These are phyloP conservation scores for Ianthella basta DNA, from an alignment of 37 sponge, comb jelly and placozoan genomes.

Conservation along the genomic window DNA sequence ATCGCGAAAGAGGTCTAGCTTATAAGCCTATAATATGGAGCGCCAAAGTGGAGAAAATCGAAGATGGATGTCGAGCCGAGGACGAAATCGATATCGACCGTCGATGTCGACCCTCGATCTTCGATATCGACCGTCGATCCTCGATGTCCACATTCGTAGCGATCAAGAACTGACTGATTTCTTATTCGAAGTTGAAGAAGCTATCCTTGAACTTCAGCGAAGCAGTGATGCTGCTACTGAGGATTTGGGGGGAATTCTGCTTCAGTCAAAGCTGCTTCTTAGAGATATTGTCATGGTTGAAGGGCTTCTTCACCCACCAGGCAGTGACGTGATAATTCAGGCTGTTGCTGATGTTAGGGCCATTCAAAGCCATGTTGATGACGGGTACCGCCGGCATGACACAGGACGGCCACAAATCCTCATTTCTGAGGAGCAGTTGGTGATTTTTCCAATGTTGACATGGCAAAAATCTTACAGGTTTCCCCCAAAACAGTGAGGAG, in stretches of 20 bases:
- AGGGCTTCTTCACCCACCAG: background rate
- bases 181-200: background rate
- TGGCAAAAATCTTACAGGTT: constrained; percentile 11
- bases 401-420: constrained; percentile 17
- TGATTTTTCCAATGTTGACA: constrained; percentile 6
- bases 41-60: constrained; percentile 2
- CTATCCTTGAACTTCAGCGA: constrained; percentile 1
- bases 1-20: too few species aligned
- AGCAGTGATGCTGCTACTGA: background rate
- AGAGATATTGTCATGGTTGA: background rate
- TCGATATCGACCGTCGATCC: constrained; percentile 6
- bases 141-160: background rate
- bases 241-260: background rate
- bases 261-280: too few species aligned
- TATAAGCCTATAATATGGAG: background rate
- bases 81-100: background rate
- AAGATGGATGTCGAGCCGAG: constrained; percentile 4
- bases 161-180: constrained; percentile 6
- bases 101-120: constrained; percentile 4
- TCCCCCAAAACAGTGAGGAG: constrained; percentile 26
- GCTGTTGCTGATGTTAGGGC: background rate
- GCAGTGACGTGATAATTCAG: background rate
- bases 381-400: background rate
- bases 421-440: constrained; percentile 9
- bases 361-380: background rate